A percentile compares a stretch with the other conserved stretches of the same genome.
Evolutionary conservation across 1,140 invertebrate species (phyloP).

Genomic region (Atopsyche davidsoni): DNA sequence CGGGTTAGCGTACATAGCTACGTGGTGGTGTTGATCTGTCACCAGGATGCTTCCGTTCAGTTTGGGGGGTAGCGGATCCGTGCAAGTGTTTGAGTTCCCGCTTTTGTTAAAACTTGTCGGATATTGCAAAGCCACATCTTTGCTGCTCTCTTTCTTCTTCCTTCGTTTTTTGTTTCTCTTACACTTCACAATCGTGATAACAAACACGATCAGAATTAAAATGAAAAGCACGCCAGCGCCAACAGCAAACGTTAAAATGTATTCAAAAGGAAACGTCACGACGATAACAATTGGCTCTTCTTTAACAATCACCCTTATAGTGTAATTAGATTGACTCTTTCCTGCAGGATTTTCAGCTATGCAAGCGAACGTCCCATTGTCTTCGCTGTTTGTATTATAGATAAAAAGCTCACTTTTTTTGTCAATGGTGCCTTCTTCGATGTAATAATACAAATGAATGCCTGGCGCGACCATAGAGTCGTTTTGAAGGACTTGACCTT

Average conservation of each 20-base stretch:
- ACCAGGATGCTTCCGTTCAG: slow-evolving; percentile 45
- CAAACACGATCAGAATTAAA: slow-evolving; percentile 54
- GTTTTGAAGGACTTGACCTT: slow-evolving; percentile 67
- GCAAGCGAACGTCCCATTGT: slow-evolving; percentile 77
- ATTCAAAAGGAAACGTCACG: slow-evolving; percentile 59
- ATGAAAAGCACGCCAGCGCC: slow-evolving; percentile 55
- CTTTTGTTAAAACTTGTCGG: slow-evolving; percentile 42
- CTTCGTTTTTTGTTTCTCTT: slow-evolving; percentile 51
- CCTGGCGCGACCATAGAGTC: slow-evolving; percentile 58
- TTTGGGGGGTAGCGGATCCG: slow-evolving; percentile 31
- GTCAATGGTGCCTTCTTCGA: slow-evolving; percentile 61
- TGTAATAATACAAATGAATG: slow-evolving; percentile 58
- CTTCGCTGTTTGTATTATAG: slow-evolving; percentile 63
- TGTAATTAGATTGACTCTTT: slow-evolving; percentile 66
- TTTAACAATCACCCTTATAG: slow-evolving; percentile 65
- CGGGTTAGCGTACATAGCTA: slow-evolving; percentile 37
- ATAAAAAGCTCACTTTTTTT: slow-evolving; percentile 71
- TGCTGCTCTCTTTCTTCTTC: slow-evolving; percentile 50
- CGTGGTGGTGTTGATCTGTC: slow-evolving; percentile 45
- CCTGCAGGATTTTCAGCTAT: slow-evolving; percentile 78
- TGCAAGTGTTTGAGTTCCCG: slow-evolving; percentile 37
- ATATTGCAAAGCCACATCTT: slow-evolving; percentile 45
- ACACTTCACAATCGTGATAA: slow-evolving; percentile 55
- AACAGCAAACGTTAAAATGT: slow-evolving; percentile 59
- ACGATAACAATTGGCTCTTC: slow-evolving; percentile 61